These are phyloP conservation scores for Spodoptera picta DNA, from an alignment of 2,888 invertebrate species.

Conservation along the genomic window DNA sequence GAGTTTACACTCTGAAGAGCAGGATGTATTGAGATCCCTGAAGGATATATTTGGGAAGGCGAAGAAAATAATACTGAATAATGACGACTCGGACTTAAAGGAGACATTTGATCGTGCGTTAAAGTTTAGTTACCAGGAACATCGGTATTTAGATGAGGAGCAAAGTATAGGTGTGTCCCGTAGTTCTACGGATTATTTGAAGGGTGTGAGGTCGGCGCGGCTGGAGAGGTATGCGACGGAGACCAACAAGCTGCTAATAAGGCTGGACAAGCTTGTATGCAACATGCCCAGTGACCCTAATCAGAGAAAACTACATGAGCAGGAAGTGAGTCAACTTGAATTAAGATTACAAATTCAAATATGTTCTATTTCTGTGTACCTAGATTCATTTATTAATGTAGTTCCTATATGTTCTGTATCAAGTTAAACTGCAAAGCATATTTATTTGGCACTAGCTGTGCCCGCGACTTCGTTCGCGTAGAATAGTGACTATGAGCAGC, in stretches of 20 bases:
- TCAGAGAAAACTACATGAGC: constrained; percentile 92
- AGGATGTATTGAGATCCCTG: constrained; percentile 93
- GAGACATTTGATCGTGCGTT: constrained; percentile 88
- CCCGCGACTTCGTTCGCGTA: too few relatives aligned
- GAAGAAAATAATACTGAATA: constrained; percentile 89
- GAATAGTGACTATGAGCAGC: too few relatives aligned
- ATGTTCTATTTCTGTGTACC: neutral
- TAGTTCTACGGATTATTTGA: constrained; percentile 93
- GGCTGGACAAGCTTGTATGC: constrained; percentile 96
- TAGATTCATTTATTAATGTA: too few relatives aligned
- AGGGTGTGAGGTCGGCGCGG: constrained; percentile 88
- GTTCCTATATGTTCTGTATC: too few relatives aligned
- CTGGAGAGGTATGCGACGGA: constrained; percentile 97
- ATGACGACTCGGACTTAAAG: constrained; percentile 88
- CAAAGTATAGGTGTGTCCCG: constrained; percentile 90
- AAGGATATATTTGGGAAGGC: constrained; percentile 96
- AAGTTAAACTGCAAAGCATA: too few relatives aligned
- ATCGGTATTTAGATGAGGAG: constrained; percentile 77
- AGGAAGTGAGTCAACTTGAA: constrained; percentile 84
- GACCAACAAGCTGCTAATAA: constrained; percentile 98
- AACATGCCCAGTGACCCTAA: constrained; percentile 93
- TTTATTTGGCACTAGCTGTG: too few relatives aligned
- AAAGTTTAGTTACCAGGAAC: constrained; percentile 79
- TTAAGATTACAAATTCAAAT: neutral
- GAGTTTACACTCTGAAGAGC: constrained; percentile 95